Base-by-base conservation (phyloP, 1,140 invertebrate species). In the Megalonaias nervosa region DNA sequence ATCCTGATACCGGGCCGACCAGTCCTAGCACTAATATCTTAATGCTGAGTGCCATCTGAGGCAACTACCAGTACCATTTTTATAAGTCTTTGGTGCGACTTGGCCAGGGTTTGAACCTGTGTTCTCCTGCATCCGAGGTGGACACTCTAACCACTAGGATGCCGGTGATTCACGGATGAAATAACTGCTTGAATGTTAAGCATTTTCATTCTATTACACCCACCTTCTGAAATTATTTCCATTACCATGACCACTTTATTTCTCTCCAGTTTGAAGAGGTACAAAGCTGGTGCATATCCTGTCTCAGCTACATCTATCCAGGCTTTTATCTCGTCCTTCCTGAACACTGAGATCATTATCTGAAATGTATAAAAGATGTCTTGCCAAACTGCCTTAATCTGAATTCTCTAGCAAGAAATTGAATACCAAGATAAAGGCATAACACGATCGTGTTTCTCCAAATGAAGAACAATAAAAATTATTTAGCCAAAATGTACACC, bases 201-300 rank as follows among this genome's bases (percentile, higher is more conserved):
- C 61, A 17, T 64, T 38, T 21, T 19, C n/a, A 56, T 12, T 12
- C 16, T 70, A n/a, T 31, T 5, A 31, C 31, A 56, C 58, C 66
- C 76, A 80, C 78, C 74, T 31, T 70, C 19, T 66, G 75, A n/a
- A 26, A 80, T 48, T n/a, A 75, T 67, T 66, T 80, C 78, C 78
- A 80, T 80, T 38, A 71, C 64, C 1, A 80, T 71, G 31, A 19
- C 31, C 12, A 80, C 65, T 64, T 71, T 80, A 60, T 80, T 72
- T 38, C 65, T 64, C 23, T 71, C 69, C 66, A 67, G 67, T 67
- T 71, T 65, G 57, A 80, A 72, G 31, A 80, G 60, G 69, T 80
- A 80, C 23, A 80, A 69, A 26, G 62, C 13, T 17, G 78, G 78
- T 21, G 76, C 71, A 71, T 71, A 64, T 26, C 69, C 73, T 26